phyloP scores from a whole-genome alignment of 2,797 vertebrate species.

The Alcedo atthis region DNA sequence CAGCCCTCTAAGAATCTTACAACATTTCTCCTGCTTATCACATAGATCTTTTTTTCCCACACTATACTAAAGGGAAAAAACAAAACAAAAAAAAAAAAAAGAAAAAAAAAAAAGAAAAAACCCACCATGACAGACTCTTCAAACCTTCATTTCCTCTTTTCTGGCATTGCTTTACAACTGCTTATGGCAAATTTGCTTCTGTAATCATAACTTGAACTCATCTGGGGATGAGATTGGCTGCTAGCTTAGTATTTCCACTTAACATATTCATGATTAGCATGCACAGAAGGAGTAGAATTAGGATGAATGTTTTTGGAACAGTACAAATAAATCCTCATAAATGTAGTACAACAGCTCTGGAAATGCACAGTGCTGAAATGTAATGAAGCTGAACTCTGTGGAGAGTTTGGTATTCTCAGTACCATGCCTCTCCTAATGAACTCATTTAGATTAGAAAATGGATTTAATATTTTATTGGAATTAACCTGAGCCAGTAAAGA shows the following conservation, averaged over 20 bases:
- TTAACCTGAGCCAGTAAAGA: conserved; percentile 86
- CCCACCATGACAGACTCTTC: background rate
- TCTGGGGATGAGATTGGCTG: conserved; percentile 81
- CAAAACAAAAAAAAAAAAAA: rapidly evolving
- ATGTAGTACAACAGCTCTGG: conserved; percentile 84
- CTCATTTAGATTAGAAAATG: conserved; percentile 89
- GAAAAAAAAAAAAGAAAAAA: too few species aligned
- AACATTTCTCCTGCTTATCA: conserved; percentile 8
- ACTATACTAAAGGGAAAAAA: background rate
- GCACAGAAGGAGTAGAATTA: conserved; percentile 83
- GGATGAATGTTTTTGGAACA: conserved; percentile 85
- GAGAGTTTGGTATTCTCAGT: conserved; percentile 83
- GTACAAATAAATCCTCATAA: conserved; percentile 86
- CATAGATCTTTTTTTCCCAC: background rate
- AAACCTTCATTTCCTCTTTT: conserved; percentile 67
- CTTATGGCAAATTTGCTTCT: conserved; percentile 82
- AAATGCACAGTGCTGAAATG: conserved; percentile 79
- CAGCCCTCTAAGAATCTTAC: background rate
- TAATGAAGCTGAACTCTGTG: conserved; percentile 85
- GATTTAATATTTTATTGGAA: conserved; percentile 89
- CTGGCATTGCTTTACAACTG: conserved; percentile 70
- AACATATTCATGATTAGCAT: conserved; percentile 83
- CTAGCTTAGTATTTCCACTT: conserved; percentile 80
- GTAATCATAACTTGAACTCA: conserved; percentile 83
- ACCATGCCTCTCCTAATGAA: conserved; percentile 84